Evolutionary conservation across 2,113 vertebrate genomes (phyloP).

Genomic region (Dipodomys stephensi): DNA sequence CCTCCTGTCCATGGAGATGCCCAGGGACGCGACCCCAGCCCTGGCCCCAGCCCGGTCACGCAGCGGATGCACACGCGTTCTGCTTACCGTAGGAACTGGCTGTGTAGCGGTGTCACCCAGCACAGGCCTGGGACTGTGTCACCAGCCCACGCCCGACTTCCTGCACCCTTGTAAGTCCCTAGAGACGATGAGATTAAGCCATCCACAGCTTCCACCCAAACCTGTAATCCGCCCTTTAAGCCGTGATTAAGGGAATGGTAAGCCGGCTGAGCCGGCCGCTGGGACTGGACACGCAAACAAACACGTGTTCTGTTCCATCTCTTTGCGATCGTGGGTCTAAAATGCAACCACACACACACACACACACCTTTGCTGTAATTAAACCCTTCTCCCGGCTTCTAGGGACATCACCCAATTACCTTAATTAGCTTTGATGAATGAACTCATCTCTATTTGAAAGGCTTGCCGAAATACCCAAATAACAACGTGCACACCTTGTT

Average conservation of each 20-base stretch:
- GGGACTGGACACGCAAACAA: no score
- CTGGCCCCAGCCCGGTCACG: no score
- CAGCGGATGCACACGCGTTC: no score
- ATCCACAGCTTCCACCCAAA: neutral
- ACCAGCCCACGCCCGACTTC: neutral
- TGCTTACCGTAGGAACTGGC: no score
- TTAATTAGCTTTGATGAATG: slow-evolving; percentile 5
- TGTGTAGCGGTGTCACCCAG: no score
- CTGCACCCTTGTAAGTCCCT: neutral
- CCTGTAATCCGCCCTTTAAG: neutral
- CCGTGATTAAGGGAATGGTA: neutral
- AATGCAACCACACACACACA: neutral
- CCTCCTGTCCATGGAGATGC: no score
- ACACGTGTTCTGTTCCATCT: no score
- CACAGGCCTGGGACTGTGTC: no score
- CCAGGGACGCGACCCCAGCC: no score
- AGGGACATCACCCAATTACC: neutral
- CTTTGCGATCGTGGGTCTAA: neutral
- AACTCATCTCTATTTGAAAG: neutral
- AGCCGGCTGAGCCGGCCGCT: no score
- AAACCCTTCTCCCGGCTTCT: neutral
- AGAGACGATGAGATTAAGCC: neutral
- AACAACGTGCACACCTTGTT: neutral
- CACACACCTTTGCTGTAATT: neutral
- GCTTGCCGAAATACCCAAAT: neutral